Conservation (phyloP, 2,888 invertebrate genomes). For the Notodonta ziczac region DNA sequence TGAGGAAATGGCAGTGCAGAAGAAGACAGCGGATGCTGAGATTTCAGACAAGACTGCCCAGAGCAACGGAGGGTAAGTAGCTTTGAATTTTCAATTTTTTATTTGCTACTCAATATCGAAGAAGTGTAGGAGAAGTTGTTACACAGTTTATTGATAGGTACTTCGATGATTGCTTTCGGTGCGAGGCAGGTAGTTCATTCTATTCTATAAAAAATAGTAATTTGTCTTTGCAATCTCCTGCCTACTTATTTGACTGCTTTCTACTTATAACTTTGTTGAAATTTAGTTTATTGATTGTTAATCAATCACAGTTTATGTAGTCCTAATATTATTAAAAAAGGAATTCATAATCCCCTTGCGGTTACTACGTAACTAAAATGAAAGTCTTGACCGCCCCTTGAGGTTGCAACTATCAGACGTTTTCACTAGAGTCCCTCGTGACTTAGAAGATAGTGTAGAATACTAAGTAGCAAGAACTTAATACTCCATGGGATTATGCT, state of each 20-base stretch:
- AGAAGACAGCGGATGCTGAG: constrained; percentile 61
- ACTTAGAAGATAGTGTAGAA: not conserved
- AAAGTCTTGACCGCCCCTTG: not conserved
- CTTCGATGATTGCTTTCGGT: no score
- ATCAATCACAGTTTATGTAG: no score
- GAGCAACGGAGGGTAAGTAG: constrained; percentile 80
- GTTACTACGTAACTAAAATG: not conserved
- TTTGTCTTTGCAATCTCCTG: no score
- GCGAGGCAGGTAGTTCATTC: no score
- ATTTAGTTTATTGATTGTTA: no score
- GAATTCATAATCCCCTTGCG: not conserved
- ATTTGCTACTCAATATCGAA: no score
- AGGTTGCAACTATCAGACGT: not conserved
- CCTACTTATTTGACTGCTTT: no score
- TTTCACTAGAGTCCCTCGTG: not conserved
- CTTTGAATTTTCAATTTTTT: not conserved
- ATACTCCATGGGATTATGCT: no score
- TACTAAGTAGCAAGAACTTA: not conserved
- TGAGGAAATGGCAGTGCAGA: constrained; percentile 53
- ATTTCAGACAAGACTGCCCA: constrained; percentile 70
- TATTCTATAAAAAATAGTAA: no score
- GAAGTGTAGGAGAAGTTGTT: no score
- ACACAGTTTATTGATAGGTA: no score
- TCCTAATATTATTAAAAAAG: not conserved
- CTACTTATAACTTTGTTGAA: no score